phyloP scores from a whole-genome alignment of 2,888 invertebrate species.

The Pherbina coryleti region DNA sequence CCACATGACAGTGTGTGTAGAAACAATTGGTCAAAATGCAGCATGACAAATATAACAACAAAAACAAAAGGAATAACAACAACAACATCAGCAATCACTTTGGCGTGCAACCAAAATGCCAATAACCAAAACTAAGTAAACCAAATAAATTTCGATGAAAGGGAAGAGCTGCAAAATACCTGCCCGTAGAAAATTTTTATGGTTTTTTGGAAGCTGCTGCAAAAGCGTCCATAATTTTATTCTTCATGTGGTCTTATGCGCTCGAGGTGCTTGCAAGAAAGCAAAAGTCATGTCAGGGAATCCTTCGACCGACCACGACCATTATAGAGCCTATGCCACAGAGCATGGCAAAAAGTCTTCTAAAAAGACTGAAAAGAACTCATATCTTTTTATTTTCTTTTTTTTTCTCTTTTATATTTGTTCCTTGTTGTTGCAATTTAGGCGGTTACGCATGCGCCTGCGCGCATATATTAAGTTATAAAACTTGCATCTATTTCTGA shows the following conservation, averaged over 20 bases:
- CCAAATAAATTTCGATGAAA: not conserved
- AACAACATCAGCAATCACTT: not conserved
- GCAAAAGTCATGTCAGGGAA: not conserved
- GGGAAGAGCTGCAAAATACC: not conserved
- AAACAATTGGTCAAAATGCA: conserved; percentile 26
- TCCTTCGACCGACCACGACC: no score
- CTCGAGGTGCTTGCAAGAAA: conserved; percentile 8
- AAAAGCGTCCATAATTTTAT: not conserved
- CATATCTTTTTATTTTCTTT: no score
- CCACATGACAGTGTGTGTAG: not conserved
- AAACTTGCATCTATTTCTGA: not conserved
- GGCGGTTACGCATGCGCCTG: conserved; percentile 14
- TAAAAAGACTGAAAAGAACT: no score
- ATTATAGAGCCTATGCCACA: no score
- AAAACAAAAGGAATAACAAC: not conserved
- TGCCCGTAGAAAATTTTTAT: conserved; percentile 10
- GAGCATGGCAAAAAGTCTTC: no score
- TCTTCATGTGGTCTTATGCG: no score
- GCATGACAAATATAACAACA: not conserved
- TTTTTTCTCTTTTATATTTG: no score
- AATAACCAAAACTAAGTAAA: conserved; percentile 12
- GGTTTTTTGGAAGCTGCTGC: conserved; percentile 24
- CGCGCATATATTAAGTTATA: not conserved
- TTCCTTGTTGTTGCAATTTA: not conserved
- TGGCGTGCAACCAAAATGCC: not conserved